Base-by-base conservation (phyloP, 2,797 vertebrate genomes). In the Crocodylus rhombifer region DNA sequence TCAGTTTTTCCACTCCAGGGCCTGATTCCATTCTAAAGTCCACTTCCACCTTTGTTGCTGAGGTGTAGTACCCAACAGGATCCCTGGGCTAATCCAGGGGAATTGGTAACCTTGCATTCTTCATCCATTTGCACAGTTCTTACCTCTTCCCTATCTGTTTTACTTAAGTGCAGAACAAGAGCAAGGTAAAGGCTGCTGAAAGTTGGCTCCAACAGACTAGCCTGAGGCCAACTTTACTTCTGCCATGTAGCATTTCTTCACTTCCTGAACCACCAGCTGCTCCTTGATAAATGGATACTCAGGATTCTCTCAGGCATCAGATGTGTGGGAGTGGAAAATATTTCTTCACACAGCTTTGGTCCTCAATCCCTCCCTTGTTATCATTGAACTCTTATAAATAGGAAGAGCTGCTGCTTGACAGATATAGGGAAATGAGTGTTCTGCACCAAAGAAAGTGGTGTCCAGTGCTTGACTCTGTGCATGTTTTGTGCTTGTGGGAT, bases 391-490 rank as follows among this genome's bases (percentile, higher is more conserved):
- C 87, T 88, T 78, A 87, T 79, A 91, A 96, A 89, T 83, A 3
- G 81, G 96, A 97, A 95, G 93, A 89, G 90, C 96, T 88, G 86
- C 95, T 97, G 97, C 97, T 97, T 98, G 97, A 98, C 97, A 91
- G 91, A 91, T 92, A 88, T 92, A 91, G 96, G 90, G 91, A 96
- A 95, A 96, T 86, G 97, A 97, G 95, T 96, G 95, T 96, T 94
- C 42, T 97, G 97, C 97, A 98, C 98, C 98, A 98, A 98, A 98
- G 98, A 98, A 95, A 96, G 95, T 3, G 14, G 58, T 97, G 95
- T 96, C 95, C 90, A 14, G 95, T 96, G 94, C 96, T 97, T 92
- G 86, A 91, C 82, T 92, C 93, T 96, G 96, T 97, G 96, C 96
- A 94, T 97, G 91, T 97, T 97, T 97, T 98, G 75, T 80, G 94